Percentiles rank a stretch among this genome's conserved stretches.
Conservation (phyloP, 2,888 invertebrate genomes). For the Parascotia fuliginaria region DNA sequence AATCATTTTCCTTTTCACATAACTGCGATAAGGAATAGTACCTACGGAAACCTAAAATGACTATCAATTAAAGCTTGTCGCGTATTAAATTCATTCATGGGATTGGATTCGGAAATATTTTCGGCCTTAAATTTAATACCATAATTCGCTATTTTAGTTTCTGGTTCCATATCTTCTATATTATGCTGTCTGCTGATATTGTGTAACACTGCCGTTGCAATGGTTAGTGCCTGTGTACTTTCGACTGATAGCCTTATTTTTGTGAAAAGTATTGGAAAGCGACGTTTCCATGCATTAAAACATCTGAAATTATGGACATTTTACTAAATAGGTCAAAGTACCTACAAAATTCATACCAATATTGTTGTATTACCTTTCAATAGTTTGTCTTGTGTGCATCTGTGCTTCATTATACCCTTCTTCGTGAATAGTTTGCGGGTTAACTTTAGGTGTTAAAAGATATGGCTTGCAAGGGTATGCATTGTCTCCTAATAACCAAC, state of each 20-base stretch:
- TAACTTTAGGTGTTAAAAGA: not conserved
- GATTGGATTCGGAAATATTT: not conserved
- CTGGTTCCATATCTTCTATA: not conserved
- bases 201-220: slow-evolving; percentile 1
- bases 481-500: not conserved
- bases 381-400: slow-evolving; percentile 8
- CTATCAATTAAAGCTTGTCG: not conserved
- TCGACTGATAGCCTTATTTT: not conserved
- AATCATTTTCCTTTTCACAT: not conserved
- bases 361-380: not conserved
- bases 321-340: not conserved
- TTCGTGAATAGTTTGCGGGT: not conserved
- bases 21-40: not conserved
- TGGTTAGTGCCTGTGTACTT: not conserved
- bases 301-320: not conserved
- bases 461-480: not conserved
- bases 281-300: slow-evolving; percentile 5
- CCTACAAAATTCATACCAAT: not conserved
- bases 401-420: slow-evolving; percentile 10
- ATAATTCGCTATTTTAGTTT: not conserved
- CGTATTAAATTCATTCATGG: not conserved
- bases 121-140: not conserved
- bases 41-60: not conserved
- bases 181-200: not conserved
- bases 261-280: slow-evolving; percentile 1